Base-by-base conservation (phyloP, 1,140 invertebrate genomes). In the Bacillus rossius region DNA sequence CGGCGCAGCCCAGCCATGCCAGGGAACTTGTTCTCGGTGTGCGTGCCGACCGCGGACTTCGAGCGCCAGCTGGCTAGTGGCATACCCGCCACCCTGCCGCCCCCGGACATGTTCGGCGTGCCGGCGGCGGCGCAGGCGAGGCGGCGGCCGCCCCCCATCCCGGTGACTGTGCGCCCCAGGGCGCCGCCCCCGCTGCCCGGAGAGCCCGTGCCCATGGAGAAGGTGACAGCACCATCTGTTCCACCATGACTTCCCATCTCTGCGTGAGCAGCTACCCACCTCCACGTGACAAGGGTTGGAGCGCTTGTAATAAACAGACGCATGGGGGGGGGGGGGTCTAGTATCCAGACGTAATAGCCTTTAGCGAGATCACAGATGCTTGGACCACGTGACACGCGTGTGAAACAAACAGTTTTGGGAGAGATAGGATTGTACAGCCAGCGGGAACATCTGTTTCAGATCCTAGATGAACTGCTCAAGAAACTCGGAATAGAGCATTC, bases 401-500 rank as follows among this genome's bases (percentile, higher is more conserved):
- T 45, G 43, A 45, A 5, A 20, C 5, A 45, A 25, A 45, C 43
- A 7, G n/a, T 45, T 19, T 25, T 25, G 7, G 37, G 23, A 20
- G 5, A 48, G 19, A 16, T 19, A 20, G 13, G 20, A 45, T 25
- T 53, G 20, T 53, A 16, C n/a, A n/a, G n/a, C n/a, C n/a, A n/a
- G n/a, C n/a, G n/a, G n/a, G n/a, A n/a, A n/a, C n/a, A n/a, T n/a
- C 22, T 59, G 8, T 48, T 37, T 52, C 41, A 85, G 81, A 82
- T 86, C 49, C 71, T 86, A 17, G 78, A 84, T 59, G 83, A 86
- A 64, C 65, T 86, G 26, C 69, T 86, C 45, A 80, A 74, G 58
- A 85, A 86, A 69, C 70, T 86, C 10, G 76, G 81, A 65, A 81
- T 87, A n/a, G 83, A 85, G 57, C 83, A 85, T 63, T 81, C 81